Evolutionary conservation across 2,888 invertebrate species (phyloP).

Genomic region (Agrotis ipsilon): DNA sequence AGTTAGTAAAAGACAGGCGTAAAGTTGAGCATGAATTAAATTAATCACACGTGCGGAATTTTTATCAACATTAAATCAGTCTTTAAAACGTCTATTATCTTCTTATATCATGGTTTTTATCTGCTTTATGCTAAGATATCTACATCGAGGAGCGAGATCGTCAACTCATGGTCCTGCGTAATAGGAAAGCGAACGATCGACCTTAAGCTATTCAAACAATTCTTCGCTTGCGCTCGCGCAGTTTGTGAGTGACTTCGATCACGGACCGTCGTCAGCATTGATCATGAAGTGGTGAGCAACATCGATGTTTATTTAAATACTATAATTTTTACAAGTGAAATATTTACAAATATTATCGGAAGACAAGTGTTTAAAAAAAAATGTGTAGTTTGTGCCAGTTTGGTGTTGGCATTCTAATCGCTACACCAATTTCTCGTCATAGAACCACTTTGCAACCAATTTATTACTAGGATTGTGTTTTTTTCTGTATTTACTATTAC

Average conservation of each 20-base stretch:
- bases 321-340: constrained; percentile 19
- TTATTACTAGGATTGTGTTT: constrained; percentile 3
- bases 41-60: constrained; percentile 9
- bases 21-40: background rate
- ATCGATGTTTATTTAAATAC: constrained; percentile 26
- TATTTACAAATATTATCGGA: background rate
- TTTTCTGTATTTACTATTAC: constrained; percentile 12
- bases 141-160: constrained; percentile 43
- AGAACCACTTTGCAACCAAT: constrained; percentile 16
- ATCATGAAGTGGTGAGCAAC: constrained; percentile 64
- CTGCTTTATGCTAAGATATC: constrained; percentile 31
- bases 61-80: constrained; percentile 35
- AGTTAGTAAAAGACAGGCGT: background rate
- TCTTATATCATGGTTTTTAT: constrained; percentile 33
- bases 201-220: constrained; percentile 58
- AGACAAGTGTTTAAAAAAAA: background rate
- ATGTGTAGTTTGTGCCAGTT: background rate
- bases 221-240: constrained; percentile 54
- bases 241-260: constrained; percentile 62
- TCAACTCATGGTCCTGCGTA: constrained; percentile 53
- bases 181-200: constrained; percentile 62
- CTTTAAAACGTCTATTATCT: constrained; percentile 14
- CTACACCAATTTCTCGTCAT: constrained; percentile 13
- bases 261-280: constrained; percentile 59
- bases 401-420: constrained; percentile 3